A percentile compares a stretch with the other conserved stretches of the same genome.
Conservation (phyloP, 2,888 invertebrate genomes). For the Yponomeuta sedellus region DNA sequence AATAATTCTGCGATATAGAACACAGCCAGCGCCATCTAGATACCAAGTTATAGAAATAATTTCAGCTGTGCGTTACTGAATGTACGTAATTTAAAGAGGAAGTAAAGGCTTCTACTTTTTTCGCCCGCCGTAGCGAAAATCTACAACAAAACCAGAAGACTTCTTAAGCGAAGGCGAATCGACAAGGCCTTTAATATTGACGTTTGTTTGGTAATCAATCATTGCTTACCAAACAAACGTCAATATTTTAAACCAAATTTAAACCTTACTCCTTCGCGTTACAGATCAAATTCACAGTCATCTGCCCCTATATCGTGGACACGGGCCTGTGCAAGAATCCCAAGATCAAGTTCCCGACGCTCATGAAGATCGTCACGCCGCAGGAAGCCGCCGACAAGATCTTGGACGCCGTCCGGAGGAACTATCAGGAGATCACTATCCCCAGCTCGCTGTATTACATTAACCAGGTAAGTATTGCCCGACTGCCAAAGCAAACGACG, state of each 20-base stretch:
- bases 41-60: too few species aligned
- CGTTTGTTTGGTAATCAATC: too few species aligned
- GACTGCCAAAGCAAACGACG: neutral
- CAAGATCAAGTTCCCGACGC: conserved; percentile 80
- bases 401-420: conserved; percentile 80
- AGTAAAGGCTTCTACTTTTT: too few species aligned
- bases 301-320: conserved; percentile 91
- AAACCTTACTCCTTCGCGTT: conserved; percentile 19
- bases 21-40: too few species aligned
- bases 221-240: too few species aligned
- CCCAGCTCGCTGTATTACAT: conserved; percentile 77
- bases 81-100: too few species aligned
- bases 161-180: too few species aligned
- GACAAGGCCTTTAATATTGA: too few species aligned
- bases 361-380: conserved; percentile 79
- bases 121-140: too few species aligned
- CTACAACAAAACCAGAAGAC: too few species aligned
- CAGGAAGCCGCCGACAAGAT: conserved; percentile 80
- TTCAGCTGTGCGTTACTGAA: too few species aligned
- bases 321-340: conserved; percentile 90
- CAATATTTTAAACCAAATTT: neutral
- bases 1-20: too few species aligned
- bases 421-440: conserved; percentile 78
- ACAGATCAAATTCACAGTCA: conserved; percentile 85
- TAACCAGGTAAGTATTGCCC: conserved; percentile 59